Evolutionary conservation across 2,113 vertebrate genomes (phyloP).

Genomic region (Alectura lathami): DNA sequence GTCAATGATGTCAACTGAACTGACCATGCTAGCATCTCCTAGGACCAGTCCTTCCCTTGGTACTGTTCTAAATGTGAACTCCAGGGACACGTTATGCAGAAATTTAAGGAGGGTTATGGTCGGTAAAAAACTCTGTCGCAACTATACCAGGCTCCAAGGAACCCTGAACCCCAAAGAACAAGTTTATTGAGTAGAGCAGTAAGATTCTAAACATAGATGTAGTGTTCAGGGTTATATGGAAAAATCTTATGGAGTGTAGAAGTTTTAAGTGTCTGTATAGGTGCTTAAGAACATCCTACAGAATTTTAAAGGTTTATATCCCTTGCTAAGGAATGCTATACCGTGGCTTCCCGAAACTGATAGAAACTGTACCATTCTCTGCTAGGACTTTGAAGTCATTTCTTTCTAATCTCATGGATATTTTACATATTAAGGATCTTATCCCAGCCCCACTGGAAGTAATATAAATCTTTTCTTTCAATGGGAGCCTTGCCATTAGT

Average conservation of each 20-base stretch:
- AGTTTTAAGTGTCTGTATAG: slow-evolving; percentile 24
- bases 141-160: slow-evolving; percentile 17
- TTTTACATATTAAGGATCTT: slow-evolving; percentile 44
- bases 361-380: slow-evolving; percentile 43
- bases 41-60: not conserved
- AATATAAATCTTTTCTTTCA: slow-evolving; percentile 42
- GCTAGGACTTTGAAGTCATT: slow-evolving; percentile 26
- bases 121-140: slow-evolving; percentile 7
- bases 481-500: slow-evolving; percentile 56
- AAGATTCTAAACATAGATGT: slow-evolving; percentile 23
- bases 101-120: slow-evolving; percentile 4
- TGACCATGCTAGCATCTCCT: not conserved
- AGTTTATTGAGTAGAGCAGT: slow-evolving; percentile 23
- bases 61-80: not conserved
- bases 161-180: slow-evolving; percentile 2
- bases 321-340: slow-evolving; percentile 20
- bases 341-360: slow-evolving; percentile 42
- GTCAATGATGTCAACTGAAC: not conserved
- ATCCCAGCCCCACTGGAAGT: slow-evolving; percentile 53
- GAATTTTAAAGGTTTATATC: slow-evolving; percentile 42
- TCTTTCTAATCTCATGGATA: slow-evolving; percentile 38
- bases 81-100: not conserved
- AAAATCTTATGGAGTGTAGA: not conserved
- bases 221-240: slow-evolving; percentile 40
- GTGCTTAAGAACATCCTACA: slow-evolving; percentile 50